Percentiles rank a stretch among this genome's conserved stretches.
These are phyloP conservation scores for Cerastoderma edule DNA, from an alignment of 2,888 invertebrate genomes.

Conservation along the genomic window DNA sequence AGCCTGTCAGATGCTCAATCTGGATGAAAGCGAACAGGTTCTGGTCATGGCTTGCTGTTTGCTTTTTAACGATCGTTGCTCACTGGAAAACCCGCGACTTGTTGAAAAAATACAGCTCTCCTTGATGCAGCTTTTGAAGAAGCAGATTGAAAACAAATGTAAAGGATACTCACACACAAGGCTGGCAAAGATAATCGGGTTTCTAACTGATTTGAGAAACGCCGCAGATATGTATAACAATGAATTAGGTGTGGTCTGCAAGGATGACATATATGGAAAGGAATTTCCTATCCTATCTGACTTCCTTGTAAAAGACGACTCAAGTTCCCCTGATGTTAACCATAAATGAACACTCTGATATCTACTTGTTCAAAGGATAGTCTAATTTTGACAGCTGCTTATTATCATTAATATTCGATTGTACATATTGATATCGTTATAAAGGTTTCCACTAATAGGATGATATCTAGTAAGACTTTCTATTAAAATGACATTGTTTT, in stretches of 20 bases:
- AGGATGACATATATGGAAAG: constrained; percentile 42
- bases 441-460: no score
- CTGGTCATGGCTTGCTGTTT: constrained; percentile 38
- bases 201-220: constrained; percentile 33
- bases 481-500: no score
- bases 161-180: constrained; percentile 6
- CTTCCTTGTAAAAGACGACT: no score
- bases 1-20: constrained; percentile 37
- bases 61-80: constrained; percentile 46
- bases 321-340: no score
- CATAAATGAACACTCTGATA: no score
- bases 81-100: constrained; percentile 30
- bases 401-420: no score
- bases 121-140: constrained; percentile 29
- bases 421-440: no score
- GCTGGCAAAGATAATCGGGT: constrained; percentile 47
- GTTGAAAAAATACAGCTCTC: constrained; percentile 53
- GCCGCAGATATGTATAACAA: constrained; percentile 29
- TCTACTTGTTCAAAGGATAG: no score
- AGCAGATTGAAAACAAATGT: constrained; percentile 19
- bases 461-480: no score
- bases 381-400: no score
- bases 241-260: constrained; percentile 51
- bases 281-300: constrained; percentile 43
- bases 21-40: constrained; percentile 43